A percentile compares a stretch with the other conserved stretches of the same genome.
Evolutionary conservation across 2,797 vertebrate genomes (phyloP).

Genomic region (Gallirallus australis): DNA sequence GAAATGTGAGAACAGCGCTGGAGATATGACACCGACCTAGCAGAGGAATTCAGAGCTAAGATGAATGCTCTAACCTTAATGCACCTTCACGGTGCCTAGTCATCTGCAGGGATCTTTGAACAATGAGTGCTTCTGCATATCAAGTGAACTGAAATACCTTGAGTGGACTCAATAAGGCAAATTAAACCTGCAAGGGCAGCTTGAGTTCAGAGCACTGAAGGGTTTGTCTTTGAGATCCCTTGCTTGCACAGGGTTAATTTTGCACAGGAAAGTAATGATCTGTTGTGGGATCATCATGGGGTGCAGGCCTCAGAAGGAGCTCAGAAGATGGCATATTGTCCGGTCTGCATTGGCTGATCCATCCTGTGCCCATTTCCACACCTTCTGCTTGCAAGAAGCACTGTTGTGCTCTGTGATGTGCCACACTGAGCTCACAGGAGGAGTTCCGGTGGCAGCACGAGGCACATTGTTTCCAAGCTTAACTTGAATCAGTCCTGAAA

Average conservation of each 20-base stretch:
- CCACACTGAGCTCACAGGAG: background rate
- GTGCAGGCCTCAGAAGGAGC: background rate
- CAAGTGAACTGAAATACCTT: constrained; percentile 15
- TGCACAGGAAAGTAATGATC: background rate
- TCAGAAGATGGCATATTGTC: background rate
- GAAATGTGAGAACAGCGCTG: background rate
- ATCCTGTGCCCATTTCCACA: background rate
- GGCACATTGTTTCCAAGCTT: background rate
- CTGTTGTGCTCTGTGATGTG: background rate
- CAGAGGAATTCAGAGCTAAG: constrained; percentile 34
- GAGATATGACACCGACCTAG: background rate
- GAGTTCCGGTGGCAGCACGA: background rate
- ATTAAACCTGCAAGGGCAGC: constrained; percentile 33
- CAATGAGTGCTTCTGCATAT: constrained; percentile 23
- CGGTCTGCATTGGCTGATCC: background rate
- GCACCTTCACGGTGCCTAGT: constrained; percentile 49
- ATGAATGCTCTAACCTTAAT: constrained; percentile 57
- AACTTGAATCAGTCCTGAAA: background rate
- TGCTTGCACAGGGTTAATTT: background rate
- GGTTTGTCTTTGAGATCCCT: background rate
- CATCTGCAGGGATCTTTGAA: constrained; percentile 54
- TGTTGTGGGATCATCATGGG: fast-evolving
- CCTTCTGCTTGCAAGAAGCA: background rate
- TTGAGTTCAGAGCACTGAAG: background rate
- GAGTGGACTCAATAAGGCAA: background rate